Evolutionary conservation across 2,113 vertebrate genomes (phyloP).

Genomic region (Diglossa brunneiventris): DNA sequence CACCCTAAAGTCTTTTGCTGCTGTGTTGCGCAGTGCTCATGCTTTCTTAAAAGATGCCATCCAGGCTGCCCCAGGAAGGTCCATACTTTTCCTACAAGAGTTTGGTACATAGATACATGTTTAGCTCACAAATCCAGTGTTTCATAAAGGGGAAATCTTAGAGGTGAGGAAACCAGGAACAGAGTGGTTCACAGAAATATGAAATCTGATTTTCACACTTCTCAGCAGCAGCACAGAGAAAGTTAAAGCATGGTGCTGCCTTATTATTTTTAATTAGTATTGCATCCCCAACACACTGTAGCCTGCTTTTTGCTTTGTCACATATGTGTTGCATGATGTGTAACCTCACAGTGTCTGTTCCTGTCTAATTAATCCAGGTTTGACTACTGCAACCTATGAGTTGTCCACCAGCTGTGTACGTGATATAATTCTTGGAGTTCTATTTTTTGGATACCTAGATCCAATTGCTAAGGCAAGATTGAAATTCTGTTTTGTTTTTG

Average conservation of each 20-base stretch:
- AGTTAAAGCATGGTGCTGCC: background rate
- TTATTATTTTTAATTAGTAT: slow-evolving; percentile 6
- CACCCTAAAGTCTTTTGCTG: background rate
- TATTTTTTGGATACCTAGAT: background rate
- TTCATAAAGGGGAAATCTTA: background rate
- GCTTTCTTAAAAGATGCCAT: background rate
- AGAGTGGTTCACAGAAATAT: background rate
- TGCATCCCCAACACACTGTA: background rate
- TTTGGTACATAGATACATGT: background rate
- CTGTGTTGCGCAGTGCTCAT: background rate
- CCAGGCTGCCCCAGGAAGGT: background rate
- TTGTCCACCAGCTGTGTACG: rapidly evolving
- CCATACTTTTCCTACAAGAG: background rate
- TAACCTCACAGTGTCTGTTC: background rate
- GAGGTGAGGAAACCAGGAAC: background rate
- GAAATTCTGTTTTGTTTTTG: background rate
- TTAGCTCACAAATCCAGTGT: background rate
- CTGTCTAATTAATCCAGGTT: background rate
- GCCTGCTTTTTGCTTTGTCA: background rate
- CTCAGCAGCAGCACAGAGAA: background rate
- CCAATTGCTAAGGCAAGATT: background rate
- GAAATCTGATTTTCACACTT: background rate
- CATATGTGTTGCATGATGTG: background rate
- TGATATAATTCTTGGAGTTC: background rate
- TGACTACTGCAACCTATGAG: background rate